Evolutionary conservation across 1,140 invertebrate genomes (phyloP).

Genomic region (Plectus sambesii): DNA sequence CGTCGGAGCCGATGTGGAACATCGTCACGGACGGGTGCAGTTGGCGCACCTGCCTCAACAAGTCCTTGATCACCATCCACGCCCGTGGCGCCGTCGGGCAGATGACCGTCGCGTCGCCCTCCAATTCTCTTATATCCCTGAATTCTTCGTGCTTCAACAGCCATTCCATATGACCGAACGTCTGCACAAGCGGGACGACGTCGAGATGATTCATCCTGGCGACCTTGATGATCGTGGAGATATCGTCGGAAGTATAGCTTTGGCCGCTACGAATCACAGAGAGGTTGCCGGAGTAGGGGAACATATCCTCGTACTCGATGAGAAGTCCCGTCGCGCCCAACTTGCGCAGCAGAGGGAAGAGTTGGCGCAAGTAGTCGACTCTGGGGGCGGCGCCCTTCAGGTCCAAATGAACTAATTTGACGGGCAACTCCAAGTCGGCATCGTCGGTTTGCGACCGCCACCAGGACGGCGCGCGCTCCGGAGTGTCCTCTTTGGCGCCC

Average conservation of each 20-base stretch:
- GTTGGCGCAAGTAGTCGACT: slow-evolving; percentile 56
- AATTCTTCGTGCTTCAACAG: slow-evolving; percentile 41
- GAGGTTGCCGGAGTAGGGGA: slow-evolving; percentile 67
- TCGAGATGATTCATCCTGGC: slow-evolving; percentile 55
- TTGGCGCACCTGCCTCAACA: slow-evolving; percentile 54
- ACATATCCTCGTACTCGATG: slow-evolving; percentile 95
- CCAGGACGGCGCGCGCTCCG: too few relatives aligned
- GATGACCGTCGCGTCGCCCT: slow-evolving; percentile 46
- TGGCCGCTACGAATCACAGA: slow-evolving; percentile 59
- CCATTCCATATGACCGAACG: slow-evolving; percentile 79
- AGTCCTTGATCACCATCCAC: slow-evolving; percentile 49
- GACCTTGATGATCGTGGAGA: slow-evolving; percentile 52
- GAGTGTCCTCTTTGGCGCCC: too few relatives aligned
- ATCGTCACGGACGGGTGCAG: slow-evolving; percentile 44
- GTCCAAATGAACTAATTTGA: slow-evolving; percentile 71
- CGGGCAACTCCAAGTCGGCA: too few relatives aligned
- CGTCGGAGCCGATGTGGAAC: slow-evolving; percentile 51
- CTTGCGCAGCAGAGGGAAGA: slow-evolving; percentile 63
- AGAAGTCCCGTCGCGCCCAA: slow-evolving; percentile 77
- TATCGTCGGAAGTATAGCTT: slow-evolving; percentile 61
- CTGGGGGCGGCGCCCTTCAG: slow-evolving; percentile 73
- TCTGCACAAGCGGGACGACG: slow-evolving; percentile 77
- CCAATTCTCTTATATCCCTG: slow-evolving; percentile 50
- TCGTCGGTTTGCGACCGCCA: too few relatives aligned
- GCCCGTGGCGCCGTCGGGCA: slow-evolving; percentile 50